Percentiles rank a stretch among this genome's conserved stretches.
phyloP scores from a whole-genome alignment of 1,140 invertebrate species.

The Drosophila arizonae region DNA sequence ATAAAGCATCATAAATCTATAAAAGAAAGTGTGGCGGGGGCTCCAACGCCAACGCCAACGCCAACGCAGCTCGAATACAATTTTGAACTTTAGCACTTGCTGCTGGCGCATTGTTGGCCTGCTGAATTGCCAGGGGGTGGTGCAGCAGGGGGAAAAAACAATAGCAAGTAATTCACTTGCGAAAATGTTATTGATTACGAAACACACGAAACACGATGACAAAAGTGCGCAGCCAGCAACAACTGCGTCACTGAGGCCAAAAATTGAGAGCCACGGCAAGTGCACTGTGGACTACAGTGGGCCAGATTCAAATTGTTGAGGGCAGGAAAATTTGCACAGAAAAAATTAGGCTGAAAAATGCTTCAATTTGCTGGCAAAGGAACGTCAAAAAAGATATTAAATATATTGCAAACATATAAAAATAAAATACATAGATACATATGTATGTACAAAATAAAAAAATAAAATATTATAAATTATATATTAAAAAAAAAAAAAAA shows the following conservation, averaged over 20 bases:
- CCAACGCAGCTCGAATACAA: slow-evolving; percentile 45
- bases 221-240: slow-evolving; percentile 52
- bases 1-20: slow-evolving; percentile 82
- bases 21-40: slow-evolving; percentile 12
- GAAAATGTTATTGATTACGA: slow-evolving; percentile 80
- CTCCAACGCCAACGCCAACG: neutral
- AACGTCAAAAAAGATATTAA: too few species aligned
- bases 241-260: slow-evolving; percentile 39
- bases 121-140: slow-evolving; percentile 24
- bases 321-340: too few species aligned
- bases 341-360: too few species aligned
- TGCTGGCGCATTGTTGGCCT: slow-evolving; percentile 24
- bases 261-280: slow-evolving; percentile 42
- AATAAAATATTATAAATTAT: too few species aligned
- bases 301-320: too few species aligned
- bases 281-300: too few species aligned
- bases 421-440: too few species aligned
- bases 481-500: too few species aligned
- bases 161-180: slow-evolving; percentile 80
- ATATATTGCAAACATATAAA: too few species aligned
- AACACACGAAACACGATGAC: slow-evolving; percentile 52
- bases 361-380: too few species aligned
- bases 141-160: slow-evolving; percentile 47
- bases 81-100: slow-evolving; percentile 69
- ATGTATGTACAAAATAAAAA: too few species aligned